These are phyloP conservation scores for Buceros bicornis DNA, from an alignment of 2,797 vertebrate species.

Conservation along the genomic window DNA sequence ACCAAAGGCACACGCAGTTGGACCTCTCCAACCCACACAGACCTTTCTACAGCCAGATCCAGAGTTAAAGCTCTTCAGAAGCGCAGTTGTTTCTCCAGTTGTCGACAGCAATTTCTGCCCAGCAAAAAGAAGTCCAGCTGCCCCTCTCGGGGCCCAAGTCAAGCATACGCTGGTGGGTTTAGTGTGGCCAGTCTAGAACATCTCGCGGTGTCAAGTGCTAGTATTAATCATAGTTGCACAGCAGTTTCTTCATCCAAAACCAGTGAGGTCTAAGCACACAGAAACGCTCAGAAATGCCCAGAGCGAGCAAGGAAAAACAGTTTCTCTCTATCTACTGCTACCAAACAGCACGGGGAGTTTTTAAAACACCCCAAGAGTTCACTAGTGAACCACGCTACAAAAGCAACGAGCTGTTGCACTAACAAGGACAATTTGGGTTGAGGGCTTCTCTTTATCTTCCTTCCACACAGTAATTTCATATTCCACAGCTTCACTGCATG, in stretches of 20 bases:
- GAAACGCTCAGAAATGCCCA: accelerated
- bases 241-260: not conserved
- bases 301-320: not conserved
- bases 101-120: not conserved
- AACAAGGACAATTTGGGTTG: not conserved
- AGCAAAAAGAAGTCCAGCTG: not conserved
- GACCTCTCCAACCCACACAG: constrained; percentile 31
- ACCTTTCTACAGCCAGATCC: not conserved
- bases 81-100: not conserved
- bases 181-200: not conserved
- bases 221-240: not conserved
- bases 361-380: not conserved
- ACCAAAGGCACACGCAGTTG: not conserved
- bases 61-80: not conserved
- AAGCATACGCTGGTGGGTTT: not conserved
- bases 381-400: not conserved
- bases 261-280: not conserved
- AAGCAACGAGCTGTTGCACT: not conserved
- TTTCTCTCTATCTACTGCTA: not conserved
- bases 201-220: not conserved
- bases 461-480: not conserved
- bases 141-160: not conserved
- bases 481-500: not conserved
- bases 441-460: not conserved
- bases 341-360: not conserved